A percentile compares a stretch with the other conserved stretches of the same genome.
Conservation (phyloP, 2,888 invertebrate species). For the Diarsia brunnea region DNA sequence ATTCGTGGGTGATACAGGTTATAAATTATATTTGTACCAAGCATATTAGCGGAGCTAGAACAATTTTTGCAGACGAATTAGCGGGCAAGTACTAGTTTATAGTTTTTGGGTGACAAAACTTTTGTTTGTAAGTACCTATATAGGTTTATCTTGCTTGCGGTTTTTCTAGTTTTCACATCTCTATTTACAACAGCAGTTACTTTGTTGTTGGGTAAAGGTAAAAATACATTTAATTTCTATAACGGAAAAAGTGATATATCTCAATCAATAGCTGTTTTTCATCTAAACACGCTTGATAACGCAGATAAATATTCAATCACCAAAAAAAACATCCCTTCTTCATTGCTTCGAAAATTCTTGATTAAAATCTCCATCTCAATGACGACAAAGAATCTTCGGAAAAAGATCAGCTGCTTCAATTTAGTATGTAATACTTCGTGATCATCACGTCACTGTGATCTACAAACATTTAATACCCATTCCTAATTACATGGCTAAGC, state of each 20-base stretch:
- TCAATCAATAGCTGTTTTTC: background rate
- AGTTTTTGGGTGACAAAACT: background rate
- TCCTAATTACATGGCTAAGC: constrained; percentile 29
- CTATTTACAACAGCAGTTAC: background rate
- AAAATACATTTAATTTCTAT: background rate
- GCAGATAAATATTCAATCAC: constrained; percentile 5
- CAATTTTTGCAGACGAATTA: too few relatives aligned
- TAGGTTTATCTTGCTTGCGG: background rate
- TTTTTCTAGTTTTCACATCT: background rate
- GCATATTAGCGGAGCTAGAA: too few relatives aligned
- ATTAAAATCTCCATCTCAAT: constrained; percentile 57
- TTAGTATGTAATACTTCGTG: constrained; percentile 77
- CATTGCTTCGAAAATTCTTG: constrained; percentile 33
- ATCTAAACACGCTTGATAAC: background rate
- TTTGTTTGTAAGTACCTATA: too few relatives aligned
- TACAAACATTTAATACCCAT: constrained; percentile 21
- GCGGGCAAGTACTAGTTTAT: background rate
- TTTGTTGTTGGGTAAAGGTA: background rate
- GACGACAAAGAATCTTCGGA: constrained; percentile 33
- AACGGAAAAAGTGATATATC: background rate
- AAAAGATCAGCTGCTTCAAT: constrained; percentile 76
- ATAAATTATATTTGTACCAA: too few relatives aligned
- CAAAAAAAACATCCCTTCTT: constrained; percentile 35
- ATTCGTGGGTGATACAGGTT: too few relatives aligned
- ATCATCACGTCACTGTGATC: constrained; percentile 69